These are phyloP conservation scores for Lasioglossum morio DNA, from an alignment of 2,888 invertebrate genomes.

Conservation along the genomic window DNA sequence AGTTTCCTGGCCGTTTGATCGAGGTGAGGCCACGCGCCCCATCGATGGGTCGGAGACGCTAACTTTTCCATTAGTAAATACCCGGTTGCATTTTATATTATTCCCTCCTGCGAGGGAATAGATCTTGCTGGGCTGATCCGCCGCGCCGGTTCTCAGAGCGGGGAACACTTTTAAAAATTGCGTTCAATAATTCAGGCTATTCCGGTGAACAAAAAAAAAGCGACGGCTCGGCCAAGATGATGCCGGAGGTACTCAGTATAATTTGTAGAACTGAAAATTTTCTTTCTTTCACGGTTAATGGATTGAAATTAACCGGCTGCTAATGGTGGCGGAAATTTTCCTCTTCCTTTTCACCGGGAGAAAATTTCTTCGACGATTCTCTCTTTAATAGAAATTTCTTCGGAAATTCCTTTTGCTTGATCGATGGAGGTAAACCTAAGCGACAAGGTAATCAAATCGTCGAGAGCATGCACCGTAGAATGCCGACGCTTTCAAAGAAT, in stretches of 20 bases:
- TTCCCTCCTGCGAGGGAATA: background rate
- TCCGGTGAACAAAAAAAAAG: background rate
- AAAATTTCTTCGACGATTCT: background rate
- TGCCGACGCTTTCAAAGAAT: background rate
- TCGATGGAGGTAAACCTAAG: background rate
- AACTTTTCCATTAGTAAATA: conserved; percentile 50
- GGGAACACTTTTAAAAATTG: conserved; percentile 38
- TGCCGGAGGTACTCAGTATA: conserved; percentile 22
- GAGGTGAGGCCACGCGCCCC: conserved; percentile 21
- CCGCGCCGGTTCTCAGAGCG: background rate
- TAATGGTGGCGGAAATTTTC: background rate
- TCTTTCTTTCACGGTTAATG: conserved; percentile 5
- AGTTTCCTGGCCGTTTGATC: conserved; percentile 31
- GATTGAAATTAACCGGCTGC: background rate
- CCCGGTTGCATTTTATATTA: conserved; percentile 23
- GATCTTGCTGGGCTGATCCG: conserved; percentile 9
- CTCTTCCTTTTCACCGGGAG: background rate
- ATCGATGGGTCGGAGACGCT: conserved; percentile 21
- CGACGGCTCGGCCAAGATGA: background rate
- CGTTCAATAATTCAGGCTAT: conserved; percentile 22
- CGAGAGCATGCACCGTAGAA: background rate
- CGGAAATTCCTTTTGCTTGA: background rate
- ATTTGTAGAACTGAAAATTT: conserved; percentile 10
- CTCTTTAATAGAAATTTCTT: conserved; percentile 1
- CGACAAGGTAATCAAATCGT: background rate